Conservation (phyloP, 1,140 invertebrate species). For the Nomia melanderi region DNA sequence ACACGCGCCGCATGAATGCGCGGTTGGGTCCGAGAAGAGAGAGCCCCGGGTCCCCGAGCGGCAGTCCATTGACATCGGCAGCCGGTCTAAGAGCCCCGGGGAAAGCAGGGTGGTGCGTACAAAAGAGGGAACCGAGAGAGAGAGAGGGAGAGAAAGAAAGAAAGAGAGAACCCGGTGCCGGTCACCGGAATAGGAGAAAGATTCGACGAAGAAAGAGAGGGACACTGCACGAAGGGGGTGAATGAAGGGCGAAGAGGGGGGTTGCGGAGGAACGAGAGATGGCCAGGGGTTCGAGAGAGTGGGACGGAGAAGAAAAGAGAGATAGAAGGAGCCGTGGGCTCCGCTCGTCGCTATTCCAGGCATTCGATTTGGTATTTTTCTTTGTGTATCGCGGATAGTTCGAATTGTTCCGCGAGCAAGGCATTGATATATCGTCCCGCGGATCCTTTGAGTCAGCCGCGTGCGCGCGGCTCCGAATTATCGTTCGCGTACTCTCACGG, state of each 20-base stretch:
- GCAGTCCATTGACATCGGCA: constrained; percentile 59
- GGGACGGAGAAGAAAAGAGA: constrained; percentile 17
- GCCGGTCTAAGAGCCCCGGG: constrained; percentile 24
- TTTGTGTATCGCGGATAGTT: constrained; percentile 82
- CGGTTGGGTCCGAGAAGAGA: constrained; percentile 42
- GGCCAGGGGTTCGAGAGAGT: constrained; percentile 25
- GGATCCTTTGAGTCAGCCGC: constrained; percentile 79
- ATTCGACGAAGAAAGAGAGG: constrained; percentile 16
- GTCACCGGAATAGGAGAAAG: too few species aligned
- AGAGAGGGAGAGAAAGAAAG: neutral
- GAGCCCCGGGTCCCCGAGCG: neutral
- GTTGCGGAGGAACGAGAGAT: constrained; percentile 8
- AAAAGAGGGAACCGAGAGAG: constrained; percentile 16
- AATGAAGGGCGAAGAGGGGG: constrained; percentile 55
- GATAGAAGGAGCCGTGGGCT: constrained; percentile 46
- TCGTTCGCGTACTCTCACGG: constrained; percentile 76
- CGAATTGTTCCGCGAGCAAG: constrained; percentile 80
- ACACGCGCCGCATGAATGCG: constrained; percentile 16
- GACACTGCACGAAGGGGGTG: neutral
- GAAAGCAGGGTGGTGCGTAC: constrained; percentile 28
- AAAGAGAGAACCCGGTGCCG: too few species aligned
- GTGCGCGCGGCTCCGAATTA: constrained; percentile 76
- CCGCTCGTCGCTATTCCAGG: constrained; percentile 76
- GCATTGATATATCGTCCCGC: constrained; percentile 82
- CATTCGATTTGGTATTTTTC: constrained; percentile 82